These are phyloP conservation scores for Ceratina calcarata DNA, from an alignment of 1,140 invertebrate genomes.

Conservation along the genomic window DNA sequence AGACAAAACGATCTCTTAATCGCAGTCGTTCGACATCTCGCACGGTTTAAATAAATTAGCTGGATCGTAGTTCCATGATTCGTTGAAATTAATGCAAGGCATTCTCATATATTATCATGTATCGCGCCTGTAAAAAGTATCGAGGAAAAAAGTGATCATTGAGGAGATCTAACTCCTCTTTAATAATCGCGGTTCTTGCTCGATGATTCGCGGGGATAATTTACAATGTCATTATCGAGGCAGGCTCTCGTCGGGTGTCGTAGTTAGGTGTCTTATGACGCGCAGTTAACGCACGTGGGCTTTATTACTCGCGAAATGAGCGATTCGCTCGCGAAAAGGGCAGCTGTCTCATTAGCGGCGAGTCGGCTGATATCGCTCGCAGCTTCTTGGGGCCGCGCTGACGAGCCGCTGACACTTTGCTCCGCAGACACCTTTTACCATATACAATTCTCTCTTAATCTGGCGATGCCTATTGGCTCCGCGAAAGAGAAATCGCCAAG, in stretches of 20 bases:
- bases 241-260: conserved; percentile 15
- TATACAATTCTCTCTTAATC: conserved; percentile 30
- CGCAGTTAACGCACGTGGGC: conserved; percentile 45
- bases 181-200: background rate
- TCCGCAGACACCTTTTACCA: conserved; percentile 48
- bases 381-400: conserved; percentile 29
- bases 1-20: conserved; percentile 14
- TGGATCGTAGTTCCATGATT: background rate
- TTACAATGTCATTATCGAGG: conserved; percentile 32
- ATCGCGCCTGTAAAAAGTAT: too few species aligned
- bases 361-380: conserved; percentile 36
- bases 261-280: conserved; percentile 28
- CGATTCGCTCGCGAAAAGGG: conserved; percentile 66
- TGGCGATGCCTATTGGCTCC: background rate
- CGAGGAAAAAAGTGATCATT: too few species aligned
- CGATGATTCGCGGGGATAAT: background rate
- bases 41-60: background rate
- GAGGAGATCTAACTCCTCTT: background rate
- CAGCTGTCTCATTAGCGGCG: conserved; percentile 67
- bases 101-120: too few species aligned
- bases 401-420: conserved; percentile 45
- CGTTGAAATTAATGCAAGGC: background rate
- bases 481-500: conserved; percentile 20
- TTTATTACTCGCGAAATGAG: conserved; percentile 68
- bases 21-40: background rate